Evolutionary conservation across 2,888 invertebrate genomes (phyloP).

Genomic region (Rapana venosa): DNA sequence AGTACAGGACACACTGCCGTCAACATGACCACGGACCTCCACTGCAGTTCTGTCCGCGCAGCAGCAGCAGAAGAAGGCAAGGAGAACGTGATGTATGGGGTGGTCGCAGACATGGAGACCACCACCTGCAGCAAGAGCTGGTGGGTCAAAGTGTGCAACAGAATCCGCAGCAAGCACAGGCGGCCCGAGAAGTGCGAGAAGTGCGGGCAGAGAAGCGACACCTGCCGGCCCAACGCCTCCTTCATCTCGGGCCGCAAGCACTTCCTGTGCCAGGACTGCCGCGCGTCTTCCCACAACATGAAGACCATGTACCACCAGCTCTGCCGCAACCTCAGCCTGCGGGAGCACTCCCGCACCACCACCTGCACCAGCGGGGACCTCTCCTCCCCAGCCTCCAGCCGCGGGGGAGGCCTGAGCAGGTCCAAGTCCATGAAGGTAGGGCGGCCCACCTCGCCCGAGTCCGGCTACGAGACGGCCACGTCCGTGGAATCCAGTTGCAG

Average conservation of each 20-base stretch:
- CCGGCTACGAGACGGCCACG: constrained; percentile 34
- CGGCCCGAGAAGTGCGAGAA: constrained; percentile 29
- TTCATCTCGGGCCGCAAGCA: constrained; percentile 38
- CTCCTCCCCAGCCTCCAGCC: neutral
- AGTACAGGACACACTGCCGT: neutral
- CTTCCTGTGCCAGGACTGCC: constrained; percentile 39
- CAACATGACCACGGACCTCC: neutral
- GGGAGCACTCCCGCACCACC: neutral
- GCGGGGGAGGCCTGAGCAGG: neutral
- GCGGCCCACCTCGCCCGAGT: neutral
- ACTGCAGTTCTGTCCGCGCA: neutral
- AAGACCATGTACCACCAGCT: constrained; percentile 39
- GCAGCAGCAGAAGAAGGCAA: neutral
- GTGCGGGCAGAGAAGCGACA: constrained; percentile 28
- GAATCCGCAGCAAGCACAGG: constrained; percentile 6
- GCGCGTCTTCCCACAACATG: constrained; percentile 31
- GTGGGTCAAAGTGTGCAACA: constrained; percentile 29
- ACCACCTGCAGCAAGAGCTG: neutral
- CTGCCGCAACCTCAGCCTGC: constrained; percentile 25
- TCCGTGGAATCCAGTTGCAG: constrained; percentile 19
- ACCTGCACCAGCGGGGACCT: neutral
- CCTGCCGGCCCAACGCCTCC: constrained; percentile 35
- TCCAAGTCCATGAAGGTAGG: constrained; percentile 14
- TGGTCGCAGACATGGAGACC: too few relatives aligned
- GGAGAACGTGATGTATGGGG: neutral